A percentile compares a stretch with the other conserved stretches of the same genome.
Evolutionary conservation across 2,888 invertebrate species (phyloP).

Genomic region (Pseudococcus jackbeardsleyi): DNA sequence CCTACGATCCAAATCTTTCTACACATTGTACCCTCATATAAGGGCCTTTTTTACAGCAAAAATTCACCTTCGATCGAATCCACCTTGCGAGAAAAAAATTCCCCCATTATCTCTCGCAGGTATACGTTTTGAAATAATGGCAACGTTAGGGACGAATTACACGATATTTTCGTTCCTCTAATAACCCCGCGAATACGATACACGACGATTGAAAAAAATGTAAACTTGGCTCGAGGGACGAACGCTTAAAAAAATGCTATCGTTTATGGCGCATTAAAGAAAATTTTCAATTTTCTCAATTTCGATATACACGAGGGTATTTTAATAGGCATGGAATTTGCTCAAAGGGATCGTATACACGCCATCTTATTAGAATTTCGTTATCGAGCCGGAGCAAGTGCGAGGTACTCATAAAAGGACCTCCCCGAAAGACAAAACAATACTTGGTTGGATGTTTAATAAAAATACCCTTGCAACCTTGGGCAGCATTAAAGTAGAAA

Average conservation of each 20-base stretch:
- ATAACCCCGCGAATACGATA: not conserved
- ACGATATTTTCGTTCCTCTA: not conserved
- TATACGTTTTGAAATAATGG: not conserved
- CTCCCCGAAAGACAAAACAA: not conserved
- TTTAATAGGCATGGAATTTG: constrained; percentile 15
- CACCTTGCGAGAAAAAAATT: not conserved
- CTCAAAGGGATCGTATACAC: not conserved
- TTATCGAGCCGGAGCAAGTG: not conserved
- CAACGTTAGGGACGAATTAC: not conserved
- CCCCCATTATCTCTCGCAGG: not conserved
- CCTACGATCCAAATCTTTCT: too few species aligned
- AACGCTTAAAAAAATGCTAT: not conserved
- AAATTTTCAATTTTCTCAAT: constrained; percentile 15
- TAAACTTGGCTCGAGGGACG: constrained; percentile 10
- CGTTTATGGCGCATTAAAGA: not conserved
- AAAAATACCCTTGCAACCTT: not conserved
- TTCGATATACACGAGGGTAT: not conserved
- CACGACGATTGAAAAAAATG: constrained; percentile 5
- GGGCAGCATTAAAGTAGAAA: not conserved
- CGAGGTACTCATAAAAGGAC: not conserved
- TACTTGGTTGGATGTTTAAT: not conserved
- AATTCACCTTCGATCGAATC: too few species aligned
- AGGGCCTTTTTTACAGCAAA: too few species aligned
- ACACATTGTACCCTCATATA: too few species aligned
- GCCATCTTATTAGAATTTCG: constrained; percentile 1